phyloP scores from a whole-genome alignment of 2,888 invertebrate genomes.

The Drosophila phalerata region DNA sequence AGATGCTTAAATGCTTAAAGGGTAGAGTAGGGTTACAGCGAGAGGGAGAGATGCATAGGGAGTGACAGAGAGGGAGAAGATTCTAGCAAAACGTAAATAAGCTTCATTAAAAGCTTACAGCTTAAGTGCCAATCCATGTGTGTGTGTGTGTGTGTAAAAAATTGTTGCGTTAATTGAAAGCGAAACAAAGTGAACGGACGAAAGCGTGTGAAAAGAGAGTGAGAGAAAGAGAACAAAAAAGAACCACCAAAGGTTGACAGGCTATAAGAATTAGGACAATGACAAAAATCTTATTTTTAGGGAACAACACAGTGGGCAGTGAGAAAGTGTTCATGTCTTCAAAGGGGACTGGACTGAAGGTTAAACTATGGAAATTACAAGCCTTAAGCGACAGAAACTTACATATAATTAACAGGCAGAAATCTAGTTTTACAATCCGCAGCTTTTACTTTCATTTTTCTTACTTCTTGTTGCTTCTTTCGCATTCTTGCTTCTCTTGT shows the following conservation, averaged over 20 bases:
- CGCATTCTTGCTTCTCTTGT: neutral
- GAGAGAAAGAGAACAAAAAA: neutral
- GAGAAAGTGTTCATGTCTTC: neutral
- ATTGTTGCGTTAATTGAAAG: constrained; percentile 74
- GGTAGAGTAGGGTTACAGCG: constrained; percentile 19
- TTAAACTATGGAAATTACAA: neutral
- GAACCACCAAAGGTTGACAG: constrained; percentile 30
- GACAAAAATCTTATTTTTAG: constrained; percentile 31
- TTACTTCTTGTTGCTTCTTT: neutral
- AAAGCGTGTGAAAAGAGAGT: neutral
- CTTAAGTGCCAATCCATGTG: constrained; percentile 60
- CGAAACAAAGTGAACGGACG: neutral
- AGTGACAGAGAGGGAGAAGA: neutral
- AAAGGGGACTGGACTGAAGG: neutral
- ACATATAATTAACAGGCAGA: neutral
- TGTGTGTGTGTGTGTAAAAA: constrained; percentile 57
- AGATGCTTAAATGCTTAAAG: constrained; percentile 36
- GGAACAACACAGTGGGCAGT: too few relatives aligned
- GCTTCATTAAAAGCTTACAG: constrained; percentile 79
- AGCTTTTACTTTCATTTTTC: neutral
- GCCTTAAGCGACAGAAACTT: neutral
- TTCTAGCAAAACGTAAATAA: constrained; percentile 70
- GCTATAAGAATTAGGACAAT: constrained; percentile 26
- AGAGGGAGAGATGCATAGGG: neutral
- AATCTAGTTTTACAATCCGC: neutral